A percentile compares a stretch with the other conserved stretches of the same genome.
phyloP scores from a whole-genome alignment of 1,140 invertebrate genomes.

The Octopus sinensis region DNA sequence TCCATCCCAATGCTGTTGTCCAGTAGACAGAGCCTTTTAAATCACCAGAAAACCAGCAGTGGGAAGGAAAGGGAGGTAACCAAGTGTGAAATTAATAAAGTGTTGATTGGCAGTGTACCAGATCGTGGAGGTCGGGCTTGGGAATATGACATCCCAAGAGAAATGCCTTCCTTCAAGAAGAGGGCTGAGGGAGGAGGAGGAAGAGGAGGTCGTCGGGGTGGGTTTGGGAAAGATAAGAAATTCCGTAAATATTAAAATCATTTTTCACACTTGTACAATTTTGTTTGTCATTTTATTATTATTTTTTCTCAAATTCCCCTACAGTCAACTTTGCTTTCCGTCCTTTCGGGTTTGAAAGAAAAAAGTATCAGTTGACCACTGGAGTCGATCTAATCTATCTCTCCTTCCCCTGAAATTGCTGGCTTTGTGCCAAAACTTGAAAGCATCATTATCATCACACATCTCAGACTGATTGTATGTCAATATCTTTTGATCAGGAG shows the following conservation, averaged over 20 bases:
- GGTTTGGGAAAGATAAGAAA: not conserved
- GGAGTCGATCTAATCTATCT: no score
- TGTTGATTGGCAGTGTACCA: constrained; percentile 74
- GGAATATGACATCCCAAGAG: constrained; percentile 84
- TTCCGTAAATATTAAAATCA: not conserved
- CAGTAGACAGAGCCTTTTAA: not conserved
- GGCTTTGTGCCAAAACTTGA: no score
- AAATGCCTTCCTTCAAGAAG: constrained; percentile 91
- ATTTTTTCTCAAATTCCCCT: no score
- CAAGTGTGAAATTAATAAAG: constrained; percentile 76
- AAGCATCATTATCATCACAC: no score
- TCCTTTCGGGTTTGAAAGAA: no score
- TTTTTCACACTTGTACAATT: not conserved
- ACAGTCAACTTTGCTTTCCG: no score
- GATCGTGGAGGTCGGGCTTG: constrained; percentile 83
- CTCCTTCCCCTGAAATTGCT: no score
- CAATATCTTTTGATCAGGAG: no score
- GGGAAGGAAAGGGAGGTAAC: constrained; percentile 77
- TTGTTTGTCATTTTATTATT: not conserved
- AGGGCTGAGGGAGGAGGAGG: constrained; percentile 38
- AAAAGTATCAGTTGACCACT: no score
- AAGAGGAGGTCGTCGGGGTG: constrained; percentile 28
- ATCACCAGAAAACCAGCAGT: constrained; percentile 80
- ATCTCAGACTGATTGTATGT: no score
- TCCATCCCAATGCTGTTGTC: not conserved